Evolutionary conservation across 2,888 invertebrate genomes (phyloP), one percentile per base, ranked within the genome.

Genomic region (Microplitis deprimator): DNA sequence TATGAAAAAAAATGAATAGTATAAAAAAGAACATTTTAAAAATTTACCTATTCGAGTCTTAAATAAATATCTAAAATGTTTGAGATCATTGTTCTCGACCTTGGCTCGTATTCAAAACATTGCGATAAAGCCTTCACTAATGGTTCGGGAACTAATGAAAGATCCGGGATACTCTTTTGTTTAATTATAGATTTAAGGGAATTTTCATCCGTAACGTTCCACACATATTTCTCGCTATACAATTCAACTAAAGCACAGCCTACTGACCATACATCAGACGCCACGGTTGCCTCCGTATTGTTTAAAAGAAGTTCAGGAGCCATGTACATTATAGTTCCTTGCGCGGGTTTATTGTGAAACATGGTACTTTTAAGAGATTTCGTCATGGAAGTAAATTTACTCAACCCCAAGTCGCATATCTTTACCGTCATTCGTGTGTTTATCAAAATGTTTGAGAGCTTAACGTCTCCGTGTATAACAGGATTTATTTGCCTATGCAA

Each of bases 201-300:
- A 41, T 7, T 41, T 8, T 41, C 41, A 41, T 41, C 10, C 7
- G 8, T 41, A 8, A 41, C 41, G 8, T 41, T 10, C 41, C 41
- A 41, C 8, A 41, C 10, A 8, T 7, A 41, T 7, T 71, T 41
- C 68, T 72, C 76, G 16, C 16, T 61, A 67, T 79, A 81, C 13
- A 79, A 62, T 68, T 79, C 79, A 0, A 77, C 29, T 6, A 79
- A 7, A 1, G 77, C 79, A 16, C 75, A 78, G 2, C 68, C 78
- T 13, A 76, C 60, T 8, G 78, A 20, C 79, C 78, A 81, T n/a
- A 79, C 59, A 64, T 81, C 81, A 59, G 77, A 76, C 39, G 38
- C 1, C 6, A 68, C 16, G 5, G 68, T 75, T 8, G 70, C 69
- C 67, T 17, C 69, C 67, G n/a, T 38, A 7, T 67, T 62, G 10